Conservation (phyloP, 2,888 invertebrate genomes). For the Ochlodes sylvanus region DNA sequence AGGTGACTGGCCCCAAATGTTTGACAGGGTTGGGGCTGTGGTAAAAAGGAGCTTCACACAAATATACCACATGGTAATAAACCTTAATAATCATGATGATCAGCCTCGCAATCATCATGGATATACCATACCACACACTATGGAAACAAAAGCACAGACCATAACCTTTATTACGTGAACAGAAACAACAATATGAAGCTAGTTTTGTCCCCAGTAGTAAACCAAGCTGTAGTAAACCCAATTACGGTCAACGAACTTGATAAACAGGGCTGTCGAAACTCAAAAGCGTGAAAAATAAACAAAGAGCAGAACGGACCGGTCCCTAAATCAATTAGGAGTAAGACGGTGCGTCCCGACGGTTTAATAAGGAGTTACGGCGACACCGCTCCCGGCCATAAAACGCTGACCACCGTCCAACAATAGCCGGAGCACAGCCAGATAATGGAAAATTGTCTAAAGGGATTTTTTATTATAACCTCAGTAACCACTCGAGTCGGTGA, state of each 20-base stretch:
- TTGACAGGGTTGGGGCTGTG: too few species aligned
- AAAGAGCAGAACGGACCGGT: constrained; percentile 44
- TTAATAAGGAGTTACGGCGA: constrained; percentile 81
- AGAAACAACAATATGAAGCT: background rate
- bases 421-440: constrained; percentile 72
- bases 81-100: too few species aligned
- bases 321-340: constrained; percentile 80
- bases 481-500: constrained; percentile 65
- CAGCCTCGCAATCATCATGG: too few species aligned
- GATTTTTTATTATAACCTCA: constrained; percentile 77
- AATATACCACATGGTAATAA: too few species aligned
- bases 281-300: constrained; percentile 35
- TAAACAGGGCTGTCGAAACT: constrained; percentile 25
- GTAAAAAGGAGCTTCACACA: too few species aligned
- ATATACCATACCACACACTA: too few species aligned
- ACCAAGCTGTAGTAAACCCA: background rate
- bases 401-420: constrained; percentile 75
- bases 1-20: too few species aligned
- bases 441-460: constrained; percentile 81
- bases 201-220: background rate
- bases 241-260: constrained; percentile 16
- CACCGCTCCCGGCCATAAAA: constrained; percentile 71
- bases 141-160: background rate
- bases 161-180: background rate
- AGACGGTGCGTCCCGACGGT: constrained; percentile 69